A percentile compares a stretch with the other conserved stretches of the same genome.
Conservation (phyloP, 1,140 invertebrate genomes). For the Drosophila trapezifrons region DNA sequence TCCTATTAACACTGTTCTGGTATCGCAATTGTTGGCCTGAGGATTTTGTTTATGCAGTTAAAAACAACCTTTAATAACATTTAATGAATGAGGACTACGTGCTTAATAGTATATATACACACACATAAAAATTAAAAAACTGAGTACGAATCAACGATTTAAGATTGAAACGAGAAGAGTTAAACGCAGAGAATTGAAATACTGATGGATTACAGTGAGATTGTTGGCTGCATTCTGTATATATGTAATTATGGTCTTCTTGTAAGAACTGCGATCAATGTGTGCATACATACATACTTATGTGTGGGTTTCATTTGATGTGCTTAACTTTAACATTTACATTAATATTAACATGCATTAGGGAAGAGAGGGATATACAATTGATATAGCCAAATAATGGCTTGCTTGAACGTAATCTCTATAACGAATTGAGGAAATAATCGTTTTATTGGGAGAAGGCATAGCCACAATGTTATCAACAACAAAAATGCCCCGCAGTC, state of each 20-base stretch:
- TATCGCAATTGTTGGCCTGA: not conserved
- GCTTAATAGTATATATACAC: slow-evolving; percentile 3
- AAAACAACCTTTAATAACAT: not conserved
- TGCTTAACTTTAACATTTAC: not conserved
- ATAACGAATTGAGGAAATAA: slow-evolving; percentile 6
- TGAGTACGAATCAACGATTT: not conserved
- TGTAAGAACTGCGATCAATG: not conserved
- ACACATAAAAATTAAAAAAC: slow-evolving; percentile 1
- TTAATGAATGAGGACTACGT: not conserved
- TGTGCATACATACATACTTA: not conserved
- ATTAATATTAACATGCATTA: slow-evolving; percentile 6
- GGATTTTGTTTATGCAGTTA: not conserved
- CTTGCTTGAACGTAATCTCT: not conserved
- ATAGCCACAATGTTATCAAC: slow-evolving; percentile 57
- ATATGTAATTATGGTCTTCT: not conserved
- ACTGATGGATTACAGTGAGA: not conserved
- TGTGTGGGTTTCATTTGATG: not conserved
- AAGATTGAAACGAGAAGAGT: not conserved
- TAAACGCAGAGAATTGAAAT: not conserved
- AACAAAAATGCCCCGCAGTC: slow-evolving; percentile 48
- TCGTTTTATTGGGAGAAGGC: slow-evolving; percentile 2
- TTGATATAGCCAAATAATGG: not conserved
- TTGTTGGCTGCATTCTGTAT: not conserved
- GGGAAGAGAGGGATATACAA: not conserved
- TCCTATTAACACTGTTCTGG: no score